Base-by-base conservation (phyloP, 2,797 vertebrate species). In the Oreonectes daqikongensis region DNA sequence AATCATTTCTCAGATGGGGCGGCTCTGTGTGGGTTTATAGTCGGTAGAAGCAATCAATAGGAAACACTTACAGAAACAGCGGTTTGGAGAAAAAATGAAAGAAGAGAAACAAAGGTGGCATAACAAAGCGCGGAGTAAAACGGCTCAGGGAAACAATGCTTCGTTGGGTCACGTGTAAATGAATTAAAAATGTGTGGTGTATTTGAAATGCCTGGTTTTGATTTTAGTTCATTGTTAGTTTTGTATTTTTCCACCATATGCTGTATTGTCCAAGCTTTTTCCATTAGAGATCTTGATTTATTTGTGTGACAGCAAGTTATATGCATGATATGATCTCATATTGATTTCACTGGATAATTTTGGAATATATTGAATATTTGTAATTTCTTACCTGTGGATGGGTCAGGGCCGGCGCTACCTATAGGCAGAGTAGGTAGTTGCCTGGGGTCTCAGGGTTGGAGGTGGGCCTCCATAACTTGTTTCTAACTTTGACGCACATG, bases 1-100 rank as follows among this genome's bases (percentile, higher is more conserved):
- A 84, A 84, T 83, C 78, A 82, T 82, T 85, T 86, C 77, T 83
- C 78, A 79, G 82, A 80, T 69, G 81, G 77, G 55, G 73, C 35
- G 46, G 72, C 79, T 73, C 77, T 81, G 75, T 78, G 75, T 77
- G 75, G 74, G 77, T 81, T 80, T 83, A 77, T 59, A 81, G 67
- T 67, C 24, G 20, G 75, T 72, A 74, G 70, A 61, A 73, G 76
- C 69, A 87, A 82, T 85, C 84, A 80, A 78, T 85, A 79, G 87
- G 84, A 87, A 83, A 67, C 69, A 55, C 72, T 80, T 72, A 81
- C 65, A 38, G 61, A 82, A 78, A 66, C 55, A 32, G 78, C 35
- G 57, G 50, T 75, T 82, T 69, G 72, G 15, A 28, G 20, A 66
- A 78, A 73, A 69, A 42, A 12, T 24, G 38, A 50, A 69, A 40